phyloP scores from a whole-genome alignment of 2,888 invertebrate genomes.

The Drosophila putrida region DNA sequence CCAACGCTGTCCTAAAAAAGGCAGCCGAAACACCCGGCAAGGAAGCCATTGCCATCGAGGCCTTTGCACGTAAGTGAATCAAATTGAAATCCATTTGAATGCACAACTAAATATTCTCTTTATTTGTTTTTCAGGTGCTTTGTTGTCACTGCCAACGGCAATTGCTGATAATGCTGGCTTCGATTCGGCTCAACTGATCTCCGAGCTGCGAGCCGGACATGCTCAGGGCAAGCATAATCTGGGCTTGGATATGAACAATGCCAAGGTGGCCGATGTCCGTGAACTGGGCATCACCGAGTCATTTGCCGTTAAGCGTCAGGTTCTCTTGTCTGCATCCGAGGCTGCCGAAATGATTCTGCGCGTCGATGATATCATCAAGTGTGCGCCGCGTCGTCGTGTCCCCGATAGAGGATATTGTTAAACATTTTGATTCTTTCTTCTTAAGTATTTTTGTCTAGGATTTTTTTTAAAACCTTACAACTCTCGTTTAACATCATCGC shows the following conservation, averaged over 20 bases:
- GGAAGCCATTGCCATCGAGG: constrained; percentile 98
- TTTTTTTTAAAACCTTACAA: constrained; percentile 57
- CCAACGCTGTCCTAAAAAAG: constrained; percentile 93
- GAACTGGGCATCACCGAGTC: constrained; percentile 97
- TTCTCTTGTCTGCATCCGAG: constrained; percentile 96
- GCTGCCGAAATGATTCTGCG: constrained; percentile 99
- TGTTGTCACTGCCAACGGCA: constrained; percentile 95
- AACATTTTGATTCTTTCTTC: constrained; percentile 47
- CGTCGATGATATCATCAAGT: constrained; percentile 98
- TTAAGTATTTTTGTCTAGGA: constrained; percentile 74
- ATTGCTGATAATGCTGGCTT: constrained; percentile 99
- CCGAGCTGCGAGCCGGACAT: constrained; percentile 96
- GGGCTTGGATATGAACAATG: constrained; percentile 94
- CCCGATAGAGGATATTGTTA: constrained; percentile 91
- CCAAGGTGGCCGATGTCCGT: constrained; percentile 95
- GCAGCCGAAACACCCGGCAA: constrained; percentile 97
- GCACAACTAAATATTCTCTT: not conserved
- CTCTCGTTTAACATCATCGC: constrained; percentile 68
- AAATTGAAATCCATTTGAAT: not conserved
- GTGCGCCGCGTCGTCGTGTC: constrained; percentile 94
- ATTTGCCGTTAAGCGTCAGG: constrained; percentile 98
- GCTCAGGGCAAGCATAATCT: constrained; percentile 91
- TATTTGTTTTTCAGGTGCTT: constrained; percentile 86
- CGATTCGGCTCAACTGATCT: constrained; percentile 97
- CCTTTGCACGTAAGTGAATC: constrained; percentile 90